A percentile compares a stretch with the other conserved stretches of the same genome.
phyloP scores from a whole-genome alignment of 2,797 vertebrate species.

The Triplophysa bombifrons region DNA sequence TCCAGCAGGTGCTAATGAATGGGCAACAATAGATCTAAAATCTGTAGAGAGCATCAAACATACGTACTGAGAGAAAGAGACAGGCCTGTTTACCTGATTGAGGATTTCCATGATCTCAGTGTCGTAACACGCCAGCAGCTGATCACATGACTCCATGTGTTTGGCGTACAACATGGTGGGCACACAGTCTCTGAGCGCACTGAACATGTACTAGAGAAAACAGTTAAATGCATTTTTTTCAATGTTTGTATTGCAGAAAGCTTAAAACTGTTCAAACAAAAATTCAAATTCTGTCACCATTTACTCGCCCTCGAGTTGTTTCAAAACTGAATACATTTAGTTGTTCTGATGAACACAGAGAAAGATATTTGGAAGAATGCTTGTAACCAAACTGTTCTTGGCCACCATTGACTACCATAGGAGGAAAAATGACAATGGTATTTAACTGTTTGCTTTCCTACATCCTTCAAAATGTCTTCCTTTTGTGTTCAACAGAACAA shows the following conservation, averaged over 20 bases:
- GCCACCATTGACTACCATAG: no score
- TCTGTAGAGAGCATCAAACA: not conserved
- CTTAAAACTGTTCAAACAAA: no score
- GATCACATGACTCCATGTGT: conserved; percentile 88
- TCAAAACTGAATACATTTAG: no score
- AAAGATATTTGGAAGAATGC: no score
- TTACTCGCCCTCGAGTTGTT: no score
- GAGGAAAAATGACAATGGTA: no score
- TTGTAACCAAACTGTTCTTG: no score
- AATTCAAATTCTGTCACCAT: no score
- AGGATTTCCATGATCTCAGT: conserved; percentile 95
- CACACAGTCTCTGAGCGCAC: conserved; percentile 92
- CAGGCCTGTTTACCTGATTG: conserved; percentile 82
- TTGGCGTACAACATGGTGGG: conserved; percentile 90
- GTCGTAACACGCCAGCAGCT: conserved; percentile 91
- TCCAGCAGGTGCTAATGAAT: conserved; percentile 88
- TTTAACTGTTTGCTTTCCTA: no score
- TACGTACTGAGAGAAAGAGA: not conserved
- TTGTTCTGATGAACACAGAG: no score
- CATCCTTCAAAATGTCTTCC: no score
- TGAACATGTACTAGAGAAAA: conserved; percentile 92
- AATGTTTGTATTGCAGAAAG: not conserved
- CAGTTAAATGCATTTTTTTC: not conserved
- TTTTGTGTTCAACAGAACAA: no score
- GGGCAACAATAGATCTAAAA: not conserved